Base-by-base conservation (phyloP, 1,140 invertebrate genomes). In the Globodera ellingtonae region DNA sequence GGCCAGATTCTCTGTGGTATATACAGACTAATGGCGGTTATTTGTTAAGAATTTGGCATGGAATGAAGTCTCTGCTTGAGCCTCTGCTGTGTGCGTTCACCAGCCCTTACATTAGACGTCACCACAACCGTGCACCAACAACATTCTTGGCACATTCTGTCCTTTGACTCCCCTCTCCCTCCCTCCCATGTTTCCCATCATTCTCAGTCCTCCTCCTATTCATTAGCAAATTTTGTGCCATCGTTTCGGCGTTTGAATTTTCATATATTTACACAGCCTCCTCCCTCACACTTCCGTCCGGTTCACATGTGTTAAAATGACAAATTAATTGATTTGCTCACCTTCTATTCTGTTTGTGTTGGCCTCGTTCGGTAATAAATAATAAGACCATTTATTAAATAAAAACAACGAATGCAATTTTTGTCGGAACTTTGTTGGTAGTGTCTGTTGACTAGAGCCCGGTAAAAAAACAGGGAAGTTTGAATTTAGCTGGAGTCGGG, bases 11-110 rank as follows among this genome's bases (percentile, higher is more conserved):
- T 3, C 35, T 35, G 35, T 35, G 35, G 35, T 35, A 35, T 35
- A 24, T 24, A 24, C 24, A 35, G 35, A 65, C 13, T 65, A 65
- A 21, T 21, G 21, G 2, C 6, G 18, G 52, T 50, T 75, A n/a
- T 75, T 75, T 76, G 5, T 77, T 48, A 7, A 76, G 75, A 77
- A 77, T 77, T 67, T 77, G 56, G 75, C 75, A 5, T 77, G 75
- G 75, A 46, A 77, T 24, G 75, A 77, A 24, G 75, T 13, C 6
- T n/a, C 75, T 35, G 59, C 66, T 18, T 67, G 48, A 46, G 65
- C 47, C n/a, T 21, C n/a, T 8, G 46, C 35, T 18, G 35, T 47
- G 10, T 6, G 8, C 67, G 6, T 24, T 70, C 35, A 18, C 15
- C 67, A 35, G 10, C 24, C 8, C 9, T 70, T 7, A 35, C 56